Percentiles rank a stretch among this genome's conserved stretches.
Conservation (phyloP, 2,113 vertebrate genomes). For the Strix uralensis region DNA sequence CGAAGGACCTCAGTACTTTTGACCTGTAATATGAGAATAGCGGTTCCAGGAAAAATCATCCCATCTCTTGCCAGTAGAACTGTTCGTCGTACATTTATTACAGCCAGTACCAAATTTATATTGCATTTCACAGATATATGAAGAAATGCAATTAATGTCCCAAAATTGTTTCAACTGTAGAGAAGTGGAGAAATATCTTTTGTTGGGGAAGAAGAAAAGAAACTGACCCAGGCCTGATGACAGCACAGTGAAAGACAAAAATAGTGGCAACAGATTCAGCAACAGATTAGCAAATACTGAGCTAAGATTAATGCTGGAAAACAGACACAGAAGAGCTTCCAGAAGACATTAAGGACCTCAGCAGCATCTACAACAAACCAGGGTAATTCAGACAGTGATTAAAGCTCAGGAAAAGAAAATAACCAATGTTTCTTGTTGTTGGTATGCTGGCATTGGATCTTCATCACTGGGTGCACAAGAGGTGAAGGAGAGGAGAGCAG, state of each 20-base stretch:
- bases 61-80: background rate
- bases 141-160: background rate
- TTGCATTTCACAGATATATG: background rate
- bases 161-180: background rate
- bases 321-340: background rate
- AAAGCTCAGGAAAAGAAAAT: background rate
- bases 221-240: background rate
- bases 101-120: background rate
- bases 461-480: background rate
- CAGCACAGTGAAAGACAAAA: background rate
- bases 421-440: background rate
- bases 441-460: background rate
- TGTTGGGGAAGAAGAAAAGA: background rate
- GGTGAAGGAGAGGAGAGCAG: background rate
- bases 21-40: background rate
- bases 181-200: background rate
- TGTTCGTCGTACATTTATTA: background rate
- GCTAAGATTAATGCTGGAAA: background rate
- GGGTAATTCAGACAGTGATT: background rate
- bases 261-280: background rate
- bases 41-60: background rate
- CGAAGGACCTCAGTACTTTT: background rate
- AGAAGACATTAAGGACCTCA: background rate
- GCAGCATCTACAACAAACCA: background rate
- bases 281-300: background rate